phyloP scores from a whole-genome alignment of 1,140 invertebrate genomes.

The Heliconius himera region DNA sequence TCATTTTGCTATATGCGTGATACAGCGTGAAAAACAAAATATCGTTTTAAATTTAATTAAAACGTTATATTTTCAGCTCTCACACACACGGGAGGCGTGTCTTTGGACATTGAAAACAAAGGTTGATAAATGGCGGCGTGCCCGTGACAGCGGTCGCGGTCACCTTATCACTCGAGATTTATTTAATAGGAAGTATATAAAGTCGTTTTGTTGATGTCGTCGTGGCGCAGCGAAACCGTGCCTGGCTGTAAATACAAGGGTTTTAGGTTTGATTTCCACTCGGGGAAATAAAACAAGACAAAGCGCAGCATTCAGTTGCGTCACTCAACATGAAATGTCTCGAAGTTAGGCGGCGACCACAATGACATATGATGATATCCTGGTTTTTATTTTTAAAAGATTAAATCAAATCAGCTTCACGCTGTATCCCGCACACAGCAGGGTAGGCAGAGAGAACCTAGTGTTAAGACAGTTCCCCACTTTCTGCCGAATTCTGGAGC shows the following conservation, averaged over 20 bases:
- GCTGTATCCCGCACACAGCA: no score
- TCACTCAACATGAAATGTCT: not conserved
- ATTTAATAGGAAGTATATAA: slow-evolving; percentile 5
- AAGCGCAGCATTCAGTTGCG: not conserved
- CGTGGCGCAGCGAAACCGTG: no score
- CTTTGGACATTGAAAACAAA: slow-evolving; percentile 19
- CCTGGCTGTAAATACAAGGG: not conserved
- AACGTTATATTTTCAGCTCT: not conserved
- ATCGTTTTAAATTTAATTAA: not conserved
- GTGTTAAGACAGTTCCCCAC: no score
- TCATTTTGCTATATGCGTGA: no score
- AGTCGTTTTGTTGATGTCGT: no score
- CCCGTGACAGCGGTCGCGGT: slow-evolving; percentile 18
- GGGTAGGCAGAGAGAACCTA: no score
- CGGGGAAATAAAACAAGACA: not conserved
- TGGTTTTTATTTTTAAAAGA: no score
- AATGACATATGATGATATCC: no score
- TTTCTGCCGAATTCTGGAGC: no score
- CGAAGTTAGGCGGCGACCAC: no score
- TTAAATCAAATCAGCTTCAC: no score
- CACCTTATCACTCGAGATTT: slow-evolving; percentile 14
- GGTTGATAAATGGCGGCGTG: slow-evolving; percentile 9
- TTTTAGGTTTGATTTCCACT: not conserved
- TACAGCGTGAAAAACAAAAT: no score
- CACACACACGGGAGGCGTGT: not conserved